Evolutionary conservation across 2,797 vertebrate genomes (phyloP).

Genomic region (Astyanax mexicanus): DNA sequence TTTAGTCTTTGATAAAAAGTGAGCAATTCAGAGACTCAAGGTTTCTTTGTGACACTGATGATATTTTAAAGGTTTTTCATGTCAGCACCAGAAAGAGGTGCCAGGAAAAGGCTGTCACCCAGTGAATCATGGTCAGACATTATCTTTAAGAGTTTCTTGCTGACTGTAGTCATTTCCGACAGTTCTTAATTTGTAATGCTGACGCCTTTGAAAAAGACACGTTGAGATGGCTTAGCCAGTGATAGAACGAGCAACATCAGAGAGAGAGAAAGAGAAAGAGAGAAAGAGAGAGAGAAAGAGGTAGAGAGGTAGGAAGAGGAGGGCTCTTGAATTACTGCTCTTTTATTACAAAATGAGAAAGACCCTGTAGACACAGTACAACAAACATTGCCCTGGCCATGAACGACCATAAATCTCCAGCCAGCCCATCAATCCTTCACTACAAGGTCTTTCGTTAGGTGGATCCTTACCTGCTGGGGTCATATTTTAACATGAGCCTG

Average conservation of each 20-base stretch:
- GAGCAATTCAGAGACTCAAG: neutral
- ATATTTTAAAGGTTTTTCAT: neutral
- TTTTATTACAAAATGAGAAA: neutral
- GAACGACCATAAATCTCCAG: neutral
- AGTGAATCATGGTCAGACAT: neutral
- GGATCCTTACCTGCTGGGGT: neutral
- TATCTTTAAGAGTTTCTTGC: neutral
- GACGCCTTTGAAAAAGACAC: neutral
- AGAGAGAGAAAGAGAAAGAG: neutral
- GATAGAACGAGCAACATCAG: neutral
- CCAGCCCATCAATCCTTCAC: neutral
- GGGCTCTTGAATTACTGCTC: neutral
- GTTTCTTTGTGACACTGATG: neutral
- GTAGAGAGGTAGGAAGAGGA: constrained; percentile 4
- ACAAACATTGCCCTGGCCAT: neutral
- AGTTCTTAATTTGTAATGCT: constrained; percentile 3
- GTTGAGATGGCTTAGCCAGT: neutral
- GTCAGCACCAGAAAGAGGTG: neutral
- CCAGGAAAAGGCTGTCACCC: neutral
- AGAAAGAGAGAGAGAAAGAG: neutral
- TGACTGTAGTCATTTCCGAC: constrained; percentile 5
- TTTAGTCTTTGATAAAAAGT: neutral
- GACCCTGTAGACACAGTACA: neutral
- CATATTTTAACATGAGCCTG: neutral
- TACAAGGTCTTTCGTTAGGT: neutral